Base-by-base conservation (phyloP, 1,140 invertebrate genomes). In the Aphis gossypii region DNA sequence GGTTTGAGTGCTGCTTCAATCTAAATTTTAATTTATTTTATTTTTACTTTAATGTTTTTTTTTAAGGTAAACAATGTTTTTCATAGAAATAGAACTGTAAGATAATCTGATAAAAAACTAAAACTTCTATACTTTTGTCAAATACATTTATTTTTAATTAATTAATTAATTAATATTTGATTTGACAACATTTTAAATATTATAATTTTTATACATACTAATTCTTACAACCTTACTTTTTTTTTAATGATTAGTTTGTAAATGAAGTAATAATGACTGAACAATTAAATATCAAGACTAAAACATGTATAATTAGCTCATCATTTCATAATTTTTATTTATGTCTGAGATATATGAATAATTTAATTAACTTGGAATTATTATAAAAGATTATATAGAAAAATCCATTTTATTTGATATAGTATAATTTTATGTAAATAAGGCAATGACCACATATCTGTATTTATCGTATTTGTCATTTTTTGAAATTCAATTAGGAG, bases 401-500 rank as follows among this genome's bases (percentile, higher is more conserved):
- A 51, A 54, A 89, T 89, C 87, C 9, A 54, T 88, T 88, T 51
- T 41, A 41, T 41, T 41, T 41, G 4, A 54, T 89, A 54, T 89
- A 20, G 8, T 54, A 54, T 88, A 38, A 54, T 54, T 88, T 88
- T 88, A 54, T 2, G 48, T 54, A 88, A 88, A 88, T 54, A 88
- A 20, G 7, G 23, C 18, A 30, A 18, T 4, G 5, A 3, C 18
- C 44, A 4, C 2, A 4, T 3, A 20, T 48, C 8, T 41, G 48
- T 82, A 35, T 76, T 11, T 8, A n/a, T 1, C 6, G 30, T 51
- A 35, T 89, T 35, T 51, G 51, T 88, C 35, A 23, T 35, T 20
- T 54, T 89, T 20, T 38, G 48, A 54, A 89, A 89, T 89, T 89
- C 87, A 89, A 89, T 89, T 54, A 89, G 25, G n/a, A 35, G 21